Evolutionary conservation across 1,140 invertebrate species (phyloP), one percentile per base, ranked within the genome.

Genomic region (Potamilus streckersoni): DNA sequence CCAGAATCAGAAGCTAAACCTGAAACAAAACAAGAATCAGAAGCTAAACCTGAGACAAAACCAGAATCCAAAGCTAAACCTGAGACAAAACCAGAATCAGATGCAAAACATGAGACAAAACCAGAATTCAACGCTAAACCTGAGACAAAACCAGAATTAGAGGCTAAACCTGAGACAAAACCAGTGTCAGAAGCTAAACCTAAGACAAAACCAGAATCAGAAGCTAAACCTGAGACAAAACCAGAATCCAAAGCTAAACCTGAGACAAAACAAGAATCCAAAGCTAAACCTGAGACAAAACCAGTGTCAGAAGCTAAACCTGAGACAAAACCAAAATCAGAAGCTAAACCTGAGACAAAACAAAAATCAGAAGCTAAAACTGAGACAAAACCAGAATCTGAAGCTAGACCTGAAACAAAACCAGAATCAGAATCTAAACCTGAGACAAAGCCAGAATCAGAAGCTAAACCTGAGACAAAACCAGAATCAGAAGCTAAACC

Each of bases 61-160:
- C 1, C 38, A 31, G 27, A 2, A 2, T 1, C 27, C 2, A 31
- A 31, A 31, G 27, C 3, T 31, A 2, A 31, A 31, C 12, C 20
- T 60, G 69, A 31, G 38, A 31, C 20, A 38, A 70, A 70, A 38
- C n/a, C n/a, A n/a, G n/a, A n/a, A n/a, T n/a, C n/a, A n/a, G n/a
- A n/a, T n/a, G n/a, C n/a, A n/a, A n/a, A n/a, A n/a, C n/a, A n/a
- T n/a, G n/a, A n/a, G n/a, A n/a, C 57, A 31, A 16, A 15, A 2
- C 16, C 14, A 49, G 27, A 31, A 2, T n/a, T n/a, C n/a, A n/a
- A n/a, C n/a, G 11, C 59, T 38, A 19, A 6, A 62, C 13, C 6
- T 17, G 23, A 59, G 23, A 15, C 57, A 60, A 61, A 71, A n/a
- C n/a, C 57, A 31, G 15, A 15, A 2, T 17, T 0, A 49, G 27